Evolutionary conservation across 2,113 vertebrate genomes (phyloP), one percentile per base, ranked within the genome.

Genomic region (Madoqua kirkii): DNA sequence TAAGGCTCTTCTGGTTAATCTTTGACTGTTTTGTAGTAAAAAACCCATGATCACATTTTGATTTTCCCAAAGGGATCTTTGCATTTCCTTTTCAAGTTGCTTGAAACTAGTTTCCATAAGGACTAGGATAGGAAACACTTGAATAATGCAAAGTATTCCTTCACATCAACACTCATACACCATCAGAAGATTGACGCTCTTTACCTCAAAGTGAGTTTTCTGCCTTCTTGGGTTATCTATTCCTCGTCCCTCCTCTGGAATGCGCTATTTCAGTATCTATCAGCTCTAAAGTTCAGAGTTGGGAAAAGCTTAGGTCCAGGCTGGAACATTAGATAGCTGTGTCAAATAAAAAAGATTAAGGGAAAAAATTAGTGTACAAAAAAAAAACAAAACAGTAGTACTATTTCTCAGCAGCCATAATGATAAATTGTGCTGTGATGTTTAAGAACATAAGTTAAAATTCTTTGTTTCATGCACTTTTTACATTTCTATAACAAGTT

Each of bases 381-480:
- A 64, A 87, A 93, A 60, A 55, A 60, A 60, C n/a, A 96, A 94
- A 57, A 17, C 4, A 33, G 48, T 17, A 25, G 29, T 36, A 79
- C 19, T 79, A 82, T 60, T 95, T 95, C 55, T 88, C 89, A 93
- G 33, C 40, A 62, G 52, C 81, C 87, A 45, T 95, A 82, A 74
- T 78, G 88, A 76, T 57, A 64, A 93, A 67, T 6, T 62, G 43
- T 87, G 36, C 25, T 10, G 9, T 36, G 3, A 48, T 62, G 27
- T 91, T 91, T 95, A 95, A 96, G 48, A 93, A 59, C 40, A 29
- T 10, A 54, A 84, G 7, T 86, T 86, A 88, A 93, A 62, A 82
- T 64, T 83, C 29, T 94, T 94, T 83, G 71, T 57, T 84, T 89
- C 27, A 86, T 60, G 40, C 40, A 43, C 40, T 86, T 95, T 93